Percentiles rank a stretch among this genome's conserved stretches.
phyloP scores from a whole-genome alignment of 2,797 vertebrate genomes.

The Choloepus didactylus region DNA sequence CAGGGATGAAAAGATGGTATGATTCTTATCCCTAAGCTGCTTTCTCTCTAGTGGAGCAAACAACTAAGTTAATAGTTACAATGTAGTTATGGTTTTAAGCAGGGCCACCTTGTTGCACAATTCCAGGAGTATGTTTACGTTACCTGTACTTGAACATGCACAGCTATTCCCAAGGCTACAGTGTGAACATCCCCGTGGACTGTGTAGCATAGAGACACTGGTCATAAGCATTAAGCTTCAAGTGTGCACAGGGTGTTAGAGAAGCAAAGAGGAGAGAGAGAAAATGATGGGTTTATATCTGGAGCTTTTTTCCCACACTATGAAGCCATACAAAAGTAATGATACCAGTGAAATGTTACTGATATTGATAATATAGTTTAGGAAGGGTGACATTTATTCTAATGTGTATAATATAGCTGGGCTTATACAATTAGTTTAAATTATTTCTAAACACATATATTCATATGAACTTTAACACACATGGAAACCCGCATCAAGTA shows the following conservation, averaged over 20 bases:
- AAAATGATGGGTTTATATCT: neutral
- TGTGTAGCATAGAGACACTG: neutral
- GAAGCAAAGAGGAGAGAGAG: neutral
- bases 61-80: neutral
- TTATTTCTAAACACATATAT: slow-evolving; percentile 30
- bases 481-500: neutral
- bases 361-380: slow-evolving; percentile 13
- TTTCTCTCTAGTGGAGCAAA: neutral
- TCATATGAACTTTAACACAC: neutral
- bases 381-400: neutral
- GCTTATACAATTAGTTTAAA: neutral
- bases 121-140: neutral
- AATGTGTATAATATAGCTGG: neutral
- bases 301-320: neutral
- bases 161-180: neutral
- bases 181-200: neutral
- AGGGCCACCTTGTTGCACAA: neutral
- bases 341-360: neutral
- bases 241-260: neutral
- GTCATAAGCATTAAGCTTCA: neutral
- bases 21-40: neutral
- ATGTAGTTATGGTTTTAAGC: neutral
- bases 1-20: neutral
- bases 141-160: neutral
- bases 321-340: neutral